Base-by-base conservation (phyloP, 1,140 invertebrate species). In the Mylabris phalerata region DNA sequence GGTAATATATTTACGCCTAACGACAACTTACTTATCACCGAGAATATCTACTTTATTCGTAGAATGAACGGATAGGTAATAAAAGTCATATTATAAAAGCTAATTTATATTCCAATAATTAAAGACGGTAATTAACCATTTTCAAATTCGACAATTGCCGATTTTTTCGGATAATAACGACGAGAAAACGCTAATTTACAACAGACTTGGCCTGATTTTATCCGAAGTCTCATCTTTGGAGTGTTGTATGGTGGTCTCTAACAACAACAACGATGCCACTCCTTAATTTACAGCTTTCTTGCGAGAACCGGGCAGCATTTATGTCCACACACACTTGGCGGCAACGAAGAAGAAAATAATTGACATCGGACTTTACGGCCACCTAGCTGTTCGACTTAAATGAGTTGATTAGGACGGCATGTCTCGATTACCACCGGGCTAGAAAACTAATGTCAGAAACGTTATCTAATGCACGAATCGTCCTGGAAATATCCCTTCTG, bases 241-340 rank as follows among this genome's bases (percentile, higher is more conserved):
- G 45, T 50, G 57, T 19, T 65, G 63, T 65, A 60, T 49, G 63
- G 60, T 62, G 57, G 32, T 32, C 32, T 10, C 41, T 11, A 42
- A 11, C 41, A 38, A 26, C 26, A 25, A 51, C 45, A 60, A 51
- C 49, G 32, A 49, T 39, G 45, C 55, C 63, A 61, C 57, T 62
- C 60, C 59, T 62, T 65, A 62, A 65, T 59, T 62, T 65, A 63
- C 61, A 50, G 55, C 47, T 58, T 55, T 50, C 52, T 59, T 61
- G 38, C 60, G 52, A 57, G 32, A 32, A 5, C 50, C 61, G 57
- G 58, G 32, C 32, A 32, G 32, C 32, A 32, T 57, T 63, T 65
- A 60, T 65, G 63, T 65, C 61, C 55, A 48, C 55, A 57, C 11
- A 42, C 54, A 57, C 51, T 26, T 57, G 59, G 56, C 55, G 49